Percentiles rank a stretch among this genome's conserved stretches.
phyloP scores from a whole-genome alignment of 2,888 invertebrate genomes.

The Drosophila quinaria region DNA sequence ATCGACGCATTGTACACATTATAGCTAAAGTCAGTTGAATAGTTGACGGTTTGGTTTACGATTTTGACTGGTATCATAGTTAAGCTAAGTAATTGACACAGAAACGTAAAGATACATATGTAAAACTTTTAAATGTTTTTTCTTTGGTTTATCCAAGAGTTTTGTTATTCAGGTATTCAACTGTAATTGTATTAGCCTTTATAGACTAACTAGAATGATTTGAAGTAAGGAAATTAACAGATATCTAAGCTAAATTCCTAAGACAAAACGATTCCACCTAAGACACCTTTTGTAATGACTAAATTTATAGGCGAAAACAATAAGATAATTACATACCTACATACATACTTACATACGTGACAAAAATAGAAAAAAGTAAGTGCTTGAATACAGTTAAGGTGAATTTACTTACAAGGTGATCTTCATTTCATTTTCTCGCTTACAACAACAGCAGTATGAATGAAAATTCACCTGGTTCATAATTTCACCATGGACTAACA shows the following conservation, averaged over 20 bases:
- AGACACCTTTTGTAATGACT: conserved; percentile 77
- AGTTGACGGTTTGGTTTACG: conserved; percentile 60
- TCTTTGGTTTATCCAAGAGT: conserved; percentile 1
- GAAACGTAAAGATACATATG: conserved; percentile 13
- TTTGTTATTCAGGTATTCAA: conserved; percentile 23
- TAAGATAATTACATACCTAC: conserved; percentile 27
- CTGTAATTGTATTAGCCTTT: conserved; percentile 65
- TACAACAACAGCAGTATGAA: not conserved
- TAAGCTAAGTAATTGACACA: conserved; percentile 64
- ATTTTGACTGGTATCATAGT: conserved; percentile 75
- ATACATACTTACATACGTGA: conserved; percentile 6
- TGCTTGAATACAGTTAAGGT: conserved; percentile 28
- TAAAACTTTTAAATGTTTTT: conserved; percentile 16
- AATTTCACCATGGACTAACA: conserved; percentile 7
- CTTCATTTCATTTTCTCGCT: too few species aligned
- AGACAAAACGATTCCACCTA: conserved; percentile 82
- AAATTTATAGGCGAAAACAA: conserved; percentile 69
- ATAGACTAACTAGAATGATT: conserved; percentile 77
- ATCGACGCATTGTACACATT: conserved; percentile 26
- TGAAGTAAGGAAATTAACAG: conserved; percentile 73
- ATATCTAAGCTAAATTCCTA: conserved; percentile 81
- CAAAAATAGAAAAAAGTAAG: conserved; percentile 34
- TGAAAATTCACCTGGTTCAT: not conserved
- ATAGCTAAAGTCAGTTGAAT: conserved; percentile 59
- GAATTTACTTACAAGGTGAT: not conserved